Conservation (phyloP, 2,113 vertebrate genomes). For the Siniperca chuatsi region DNA sequence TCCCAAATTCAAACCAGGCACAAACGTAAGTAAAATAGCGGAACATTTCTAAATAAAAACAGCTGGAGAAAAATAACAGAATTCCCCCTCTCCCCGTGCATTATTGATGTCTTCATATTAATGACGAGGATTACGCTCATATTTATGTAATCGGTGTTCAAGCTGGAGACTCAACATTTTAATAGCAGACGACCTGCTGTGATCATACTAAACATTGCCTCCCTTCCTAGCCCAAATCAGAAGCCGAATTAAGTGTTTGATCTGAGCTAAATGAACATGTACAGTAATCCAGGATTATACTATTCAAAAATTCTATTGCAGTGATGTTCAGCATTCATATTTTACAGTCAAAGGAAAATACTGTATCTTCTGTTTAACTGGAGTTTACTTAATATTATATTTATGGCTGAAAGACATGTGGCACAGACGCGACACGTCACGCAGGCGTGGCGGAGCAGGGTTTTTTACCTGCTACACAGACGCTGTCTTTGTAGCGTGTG, state of each 20-base stretch:
- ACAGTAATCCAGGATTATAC: constrained; percentile 53
- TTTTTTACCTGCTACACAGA: too few relatives aligned
- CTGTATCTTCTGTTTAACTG: background rate
- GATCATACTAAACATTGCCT: constrained; percentile 36
- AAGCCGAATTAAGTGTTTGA: constrained; percentile 33
- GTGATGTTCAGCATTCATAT: background rate
- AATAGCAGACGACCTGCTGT: constrained; percentile 48
- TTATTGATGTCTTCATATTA: constrained; percentile 22
- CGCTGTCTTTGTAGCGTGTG: too few relatives aligned
- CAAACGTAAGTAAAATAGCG: background rate
- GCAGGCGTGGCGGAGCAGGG: too few relatives aligned
- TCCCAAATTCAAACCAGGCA: background rate
- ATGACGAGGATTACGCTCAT: constrained; percentile 50
- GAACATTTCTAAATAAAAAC: background rate
- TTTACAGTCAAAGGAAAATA: background rate
- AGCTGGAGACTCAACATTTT: constrained; percentile 30
- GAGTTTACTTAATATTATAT: background rate
- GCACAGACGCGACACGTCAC: too few relatives aligned
- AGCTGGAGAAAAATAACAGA: constrained; percentile 3
- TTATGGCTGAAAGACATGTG: too few relatives aligned
- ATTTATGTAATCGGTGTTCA: constrained; percentile 21
- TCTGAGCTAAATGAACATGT: constrained; percentile 38
- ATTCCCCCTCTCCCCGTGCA: constrained; percentile 4
- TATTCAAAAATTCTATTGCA: constrained; percentile 26
- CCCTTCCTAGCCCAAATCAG: constrained; percentile 47